phyloP scores from a whole-genome alignment of 2,113 vertebrate species.

The Neotoma lepida region DNA sequence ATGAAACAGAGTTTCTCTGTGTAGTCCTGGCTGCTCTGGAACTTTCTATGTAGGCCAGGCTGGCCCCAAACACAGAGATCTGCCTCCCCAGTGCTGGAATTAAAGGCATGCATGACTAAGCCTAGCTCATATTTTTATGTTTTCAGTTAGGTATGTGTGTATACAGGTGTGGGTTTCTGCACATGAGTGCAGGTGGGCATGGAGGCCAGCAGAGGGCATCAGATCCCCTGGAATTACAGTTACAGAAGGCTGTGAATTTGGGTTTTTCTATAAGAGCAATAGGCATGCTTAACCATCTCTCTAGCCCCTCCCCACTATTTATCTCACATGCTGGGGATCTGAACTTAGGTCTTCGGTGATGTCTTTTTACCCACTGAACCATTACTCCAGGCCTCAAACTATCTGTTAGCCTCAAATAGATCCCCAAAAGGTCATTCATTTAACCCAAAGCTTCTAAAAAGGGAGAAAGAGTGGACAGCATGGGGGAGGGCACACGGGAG shows the following conservation, averaged over 20 bases:
- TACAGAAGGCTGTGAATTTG: background rate
- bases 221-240: background rate
- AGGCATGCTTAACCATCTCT: background rate
- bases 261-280: background rate
- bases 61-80: background rate
- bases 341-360: background rate
- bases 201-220: background rate
- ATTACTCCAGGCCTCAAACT: background rate
- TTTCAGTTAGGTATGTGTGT: background rate
- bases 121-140: background rate
- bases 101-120: background rate
- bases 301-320: no score
- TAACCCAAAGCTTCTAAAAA: background rate
- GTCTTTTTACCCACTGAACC: background rate
- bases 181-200: background rate
- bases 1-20: no score
- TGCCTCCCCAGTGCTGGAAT: background rate
- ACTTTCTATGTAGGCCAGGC: background rate
- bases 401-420: background rate
- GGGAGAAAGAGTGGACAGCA: background rate
- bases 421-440: background rate
- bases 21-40: background rate
- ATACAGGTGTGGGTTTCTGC: background rate
- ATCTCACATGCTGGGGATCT: background rate
- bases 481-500: fast-evolving